Base-by-base conservation (phyloP, 2,888 invertebrate species). In the Hypercompe scribonia region DNA sequence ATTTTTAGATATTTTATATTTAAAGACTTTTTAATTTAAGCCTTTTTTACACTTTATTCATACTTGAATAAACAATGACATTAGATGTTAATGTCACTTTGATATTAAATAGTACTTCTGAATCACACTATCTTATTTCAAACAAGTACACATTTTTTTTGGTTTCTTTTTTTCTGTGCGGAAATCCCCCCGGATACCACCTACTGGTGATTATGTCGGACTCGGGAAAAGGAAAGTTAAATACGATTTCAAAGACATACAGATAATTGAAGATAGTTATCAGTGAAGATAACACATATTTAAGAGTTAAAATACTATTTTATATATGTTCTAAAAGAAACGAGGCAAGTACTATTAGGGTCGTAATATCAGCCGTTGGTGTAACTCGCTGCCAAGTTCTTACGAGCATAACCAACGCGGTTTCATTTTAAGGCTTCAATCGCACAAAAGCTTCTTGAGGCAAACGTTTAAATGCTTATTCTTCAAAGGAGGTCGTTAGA, bases 371-470 rank as follows among this genome's bases (percentile, higher is more conserved):
- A 78, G 72, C 72, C 72, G 61, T 64, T 72, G 78, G 74, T 79
- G 82, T 81, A 75, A 82, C 84, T 83, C 69, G 82, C 67, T 79
- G 78, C 80, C 83, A 84, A 83, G 82, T 82, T 82, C 78, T 83
- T 77, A 79, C 78, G 81, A 71, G 73, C 71, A n/a, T n/a, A n/a
- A n/a, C n/a, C n/a, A 82, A 74, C 78, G 81, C 72, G 78, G 74
- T 82, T 81, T 83, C 86, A 85, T 81, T 81, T 81, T 86, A 86
- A 88, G 87, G 86, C 82, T 81, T 79, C 71, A 74, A 73, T 78
- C 76, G 70, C 80, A 87, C 86, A 89, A 88, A 87, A 87, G 86
- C 84, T 81, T 87, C 79, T 80, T 81, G 80, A 84, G 82, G 81
- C 83, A 84, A 78, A 77, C 78, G 78, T 77, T 83, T 83, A 85